Evolutionary conservation across 2,113 vertebrate species (phyloP), one percentile per base, ranked within the genome.

Genomic region (Ariopsis seemanni): DNA sequence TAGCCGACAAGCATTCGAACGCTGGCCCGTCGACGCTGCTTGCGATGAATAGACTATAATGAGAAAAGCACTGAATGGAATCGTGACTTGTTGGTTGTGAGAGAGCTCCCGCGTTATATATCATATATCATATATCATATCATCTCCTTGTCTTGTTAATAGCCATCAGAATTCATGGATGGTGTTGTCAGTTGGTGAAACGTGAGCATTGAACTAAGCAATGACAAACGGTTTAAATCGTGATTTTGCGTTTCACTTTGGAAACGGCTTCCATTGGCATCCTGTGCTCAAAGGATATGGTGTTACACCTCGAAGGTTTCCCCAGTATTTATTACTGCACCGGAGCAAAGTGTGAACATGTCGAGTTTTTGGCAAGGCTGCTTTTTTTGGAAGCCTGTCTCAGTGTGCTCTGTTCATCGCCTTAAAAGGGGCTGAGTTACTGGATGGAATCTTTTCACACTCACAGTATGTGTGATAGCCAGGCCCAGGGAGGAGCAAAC

Each of bases 341-440:
- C 34, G 52, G 69, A 81, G 84, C 85, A 83, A 88, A 88, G 62
- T 81, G 89, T 89, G 90, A 90, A 86, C 83, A 86, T 85, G 80
- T 89, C 30, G 87, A 79, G 78, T 85, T 69, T 89, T 84, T 90
- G 85, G 83, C 78, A n/a, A 62, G 86, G 90, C 91, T 94, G 65
- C 7, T 65, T 17, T 84, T 80, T 95, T 94, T 95, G 93, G 87
- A 90, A 92, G 92, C 93, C 91, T 91, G 92, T 92, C 90, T 93
- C 93, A 93, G 91, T 86, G 90, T 91, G 91, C 93, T 94, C 93
- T 92, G 90, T 93, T 93, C 94, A 94, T 93, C 91, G 89, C 95
- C 95, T 95, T 96, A 95, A 96, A 96, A 95, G 95, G 95, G 89
- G 87, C 85, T 86, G 84, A 81, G 71, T 86, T 74, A 89, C 83